Percentiles rank a stretch among this genome's conserved stretches.
Conservation (phyloP, 2,113 vertebrate genomes). For the Eretmochelys imbricata region DNA sequence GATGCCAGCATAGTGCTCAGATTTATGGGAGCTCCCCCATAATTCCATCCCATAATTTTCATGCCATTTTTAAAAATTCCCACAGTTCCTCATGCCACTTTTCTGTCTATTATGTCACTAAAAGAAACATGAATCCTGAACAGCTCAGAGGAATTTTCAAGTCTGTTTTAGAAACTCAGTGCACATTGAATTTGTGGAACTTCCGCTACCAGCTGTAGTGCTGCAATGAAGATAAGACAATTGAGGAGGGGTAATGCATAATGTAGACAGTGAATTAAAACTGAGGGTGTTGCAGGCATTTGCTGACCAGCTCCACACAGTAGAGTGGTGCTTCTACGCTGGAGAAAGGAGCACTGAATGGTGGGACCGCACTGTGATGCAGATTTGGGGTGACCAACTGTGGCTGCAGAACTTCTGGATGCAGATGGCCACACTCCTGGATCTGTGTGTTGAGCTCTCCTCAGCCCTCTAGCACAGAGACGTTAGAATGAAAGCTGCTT, state of each 20-base stretch:
- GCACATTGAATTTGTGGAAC: neutral
- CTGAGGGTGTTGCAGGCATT: neutral
- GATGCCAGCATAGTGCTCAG: neutral
- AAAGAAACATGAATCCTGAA: neutral
- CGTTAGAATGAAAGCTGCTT: neutral
- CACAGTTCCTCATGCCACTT: neutral
- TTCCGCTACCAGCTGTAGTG: neutral
- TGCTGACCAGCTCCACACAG: neutral
- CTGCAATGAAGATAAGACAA: neutral
- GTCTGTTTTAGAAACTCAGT: too few relatives aligned
- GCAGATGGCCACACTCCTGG: neutral
- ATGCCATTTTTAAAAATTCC: neutral
- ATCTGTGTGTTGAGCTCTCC: neutral
- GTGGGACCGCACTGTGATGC: neutral
- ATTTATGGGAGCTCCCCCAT: neutral
- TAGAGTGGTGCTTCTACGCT: neutral
- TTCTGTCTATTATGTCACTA: neutral
- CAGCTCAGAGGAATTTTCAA: neutral
- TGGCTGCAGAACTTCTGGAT: neutral
- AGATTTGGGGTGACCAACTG: neutral
- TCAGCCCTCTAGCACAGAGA: neutral
- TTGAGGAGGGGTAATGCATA: neutral
- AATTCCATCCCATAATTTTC: neutral
- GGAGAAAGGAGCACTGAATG: neutral
- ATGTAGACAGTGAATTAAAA: neutral